These are phyloP conservation scores for Enteromius paludinosus DNA, from an alignment of 2,797 vertebrate genomes.

Conservation along the genomic window DNA sequence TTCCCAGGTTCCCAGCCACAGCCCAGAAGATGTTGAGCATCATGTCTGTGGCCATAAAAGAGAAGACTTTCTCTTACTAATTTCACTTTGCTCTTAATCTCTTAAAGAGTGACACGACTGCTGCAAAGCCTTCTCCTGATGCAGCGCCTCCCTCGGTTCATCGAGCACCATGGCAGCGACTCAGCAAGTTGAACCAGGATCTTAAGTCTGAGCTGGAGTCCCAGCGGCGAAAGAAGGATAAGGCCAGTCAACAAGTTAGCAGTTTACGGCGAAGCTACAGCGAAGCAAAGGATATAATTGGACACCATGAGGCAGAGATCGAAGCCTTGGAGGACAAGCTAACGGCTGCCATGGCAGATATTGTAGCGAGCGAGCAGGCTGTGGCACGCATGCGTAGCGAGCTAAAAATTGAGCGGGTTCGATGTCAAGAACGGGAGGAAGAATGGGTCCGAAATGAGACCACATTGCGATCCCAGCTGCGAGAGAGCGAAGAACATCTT, in stretches of 20 bases:
- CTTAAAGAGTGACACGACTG: constrained; percentile 90
- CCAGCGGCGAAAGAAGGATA: constrained; percentile 89
- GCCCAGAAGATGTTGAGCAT: constrained; percentile 93
- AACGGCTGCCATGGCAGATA: constrained; percentile 86
- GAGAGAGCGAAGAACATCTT: constrained; percentile 90
- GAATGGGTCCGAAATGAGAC: constrained; percentile 84
- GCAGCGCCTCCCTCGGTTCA: constrained; percentile 78
- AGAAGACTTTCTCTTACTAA: constrained; percentile 87
- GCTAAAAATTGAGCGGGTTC: constrained; percentile 87
- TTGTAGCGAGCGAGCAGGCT: constrained; percentile 88
- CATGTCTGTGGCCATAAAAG: constrained; percentile 70
- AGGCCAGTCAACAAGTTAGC: constrained; percentile 89
- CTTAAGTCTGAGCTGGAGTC: constrained; percentile 89
- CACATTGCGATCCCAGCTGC: constrained; percentile 84
- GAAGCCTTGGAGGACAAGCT: constrained; percentile 89
- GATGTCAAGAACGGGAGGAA: constrained; percentile 86
- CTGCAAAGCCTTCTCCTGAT: constrained; percentile 31
- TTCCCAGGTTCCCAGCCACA: constrained; percentile 65
- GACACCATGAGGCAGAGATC: constrained; percentile 89
- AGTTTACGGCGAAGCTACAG: constrained; percentile 90
- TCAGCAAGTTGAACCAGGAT: constrained; percentile 91
- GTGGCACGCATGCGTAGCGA: constrained; percentile 89
- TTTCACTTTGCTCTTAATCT: constrained; percentile 91
- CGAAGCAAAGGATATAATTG: constrained; percentile 88
- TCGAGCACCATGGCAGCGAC: constrained; percentile 88